Percentiles rank a stretch among this genome's conserved stretches.
These are phyloP conservation scores for Trichomycterus rosablanca DNA, from an alignment of 2,113 vertebrate species.

Conservation along the genomic window DNA sequence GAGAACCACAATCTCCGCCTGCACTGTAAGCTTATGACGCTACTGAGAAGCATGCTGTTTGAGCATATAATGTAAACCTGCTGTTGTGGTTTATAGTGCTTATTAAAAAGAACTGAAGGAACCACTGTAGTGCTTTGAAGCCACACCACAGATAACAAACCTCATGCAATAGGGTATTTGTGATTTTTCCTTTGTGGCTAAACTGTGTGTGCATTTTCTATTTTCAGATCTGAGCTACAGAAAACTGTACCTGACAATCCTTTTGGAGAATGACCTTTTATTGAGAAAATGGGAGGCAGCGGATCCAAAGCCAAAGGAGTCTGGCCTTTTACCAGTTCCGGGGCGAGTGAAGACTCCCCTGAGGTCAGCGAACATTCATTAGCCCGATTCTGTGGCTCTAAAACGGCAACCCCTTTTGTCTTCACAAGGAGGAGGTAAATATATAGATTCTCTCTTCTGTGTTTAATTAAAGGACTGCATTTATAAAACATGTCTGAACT, in stretches of 20 bases:
- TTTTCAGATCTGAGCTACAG: slow-evolving; percentile 25
- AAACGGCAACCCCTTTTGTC: slow-evolving; percentile 80
- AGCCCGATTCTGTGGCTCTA: slow-evolving; percentile 70
- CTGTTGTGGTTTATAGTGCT: slow-evolving; percentile 9
- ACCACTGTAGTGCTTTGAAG: slow-evolving; percentile 24
- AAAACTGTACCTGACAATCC: slow-evolving; percentile 13
- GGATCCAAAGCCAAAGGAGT: slow-evolving; percentile 83
- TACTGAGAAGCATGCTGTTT: slow-evolving; percentile 1
- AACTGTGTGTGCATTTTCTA: slow-evolving; percentile 4
- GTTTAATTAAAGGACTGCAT: neutral
- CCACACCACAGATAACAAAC: slow-evolving; percentile 24
- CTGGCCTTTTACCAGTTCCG: slow-evolving; percentile 80
- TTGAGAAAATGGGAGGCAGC: slow-evolving; percentile 86
- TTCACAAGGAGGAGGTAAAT: slow-evolving; percentile 86
- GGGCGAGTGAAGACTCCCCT: slow-evolving; percentile 61
- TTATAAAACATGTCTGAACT: neutral
- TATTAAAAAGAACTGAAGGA: slow-evolving; percentile 19
- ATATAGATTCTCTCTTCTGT: neutral
- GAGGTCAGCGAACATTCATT: slow-evolving; percentile 76
- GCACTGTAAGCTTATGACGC: neutral
- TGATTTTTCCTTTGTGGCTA: slow-evolving; percentile 1
- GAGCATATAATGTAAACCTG: slow-evolving; percentile 14
- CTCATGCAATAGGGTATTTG: neutral
- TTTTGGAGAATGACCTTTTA: slow-evolving; percentile 59
- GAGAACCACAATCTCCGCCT: neutral